Base-by-base conservation (phyloP, 1,140 invertebrate genomes). In the Bursaphelenchus mucronatus region DNA sequence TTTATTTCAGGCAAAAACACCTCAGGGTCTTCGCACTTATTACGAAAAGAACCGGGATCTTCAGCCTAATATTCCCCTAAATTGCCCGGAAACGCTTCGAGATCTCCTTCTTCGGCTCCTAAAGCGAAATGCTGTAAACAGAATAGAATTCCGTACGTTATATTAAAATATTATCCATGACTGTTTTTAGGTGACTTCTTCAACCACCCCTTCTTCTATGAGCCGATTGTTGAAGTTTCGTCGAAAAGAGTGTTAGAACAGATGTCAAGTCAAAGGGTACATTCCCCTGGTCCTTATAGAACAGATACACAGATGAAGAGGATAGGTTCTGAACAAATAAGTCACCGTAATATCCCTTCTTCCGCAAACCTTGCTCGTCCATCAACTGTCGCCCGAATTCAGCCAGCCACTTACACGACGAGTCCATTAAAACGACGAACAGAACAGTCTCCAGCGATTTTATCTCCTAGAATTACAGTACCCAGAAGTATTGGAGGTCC, bases 21-120 rank as follows among this genome's bases (percentile, higher is more conserved):
- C 96, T n/a, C 94, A 96, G 81, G 92, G 93, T 64, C 85, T 99
- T 19, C 97, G 97, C 84, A 87, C 89, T 71, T 96, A 91, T 82
- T 99, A 99, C 82, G 95, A 98, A 82, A 92, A 92, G 81, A 94
- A 93, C 83, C 87, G 88, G n/a, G 91, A 95, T 83, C 85, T 98
- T 63, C 87, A 89, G 62, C 95, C 95, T 70, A 95, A 92, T 83
- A 92, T 97, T 82, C 94, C 95, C 52, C 82, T 21, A 49, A 90
- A 90, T 64, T 97, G 94, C 3, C 96, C 93, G 50, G 85, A 87
- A 10, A 90, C 94, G 75, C 84, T 98, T 58, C 87, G 87, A 69
- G 89, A 94, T 84, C 85, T 98, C 40, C 84, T 98, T 10, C 65
- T 89, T 74, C 88, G 90, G 64, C 85, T 97, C 53, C 83, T 98